A percentile compares a stretch with the other conserved stretches of the same genome.
Evolutionary conservation across 2,888 invertebrate species (phyloP).

Genomic region (Drosophila kanekoi): DNA sequence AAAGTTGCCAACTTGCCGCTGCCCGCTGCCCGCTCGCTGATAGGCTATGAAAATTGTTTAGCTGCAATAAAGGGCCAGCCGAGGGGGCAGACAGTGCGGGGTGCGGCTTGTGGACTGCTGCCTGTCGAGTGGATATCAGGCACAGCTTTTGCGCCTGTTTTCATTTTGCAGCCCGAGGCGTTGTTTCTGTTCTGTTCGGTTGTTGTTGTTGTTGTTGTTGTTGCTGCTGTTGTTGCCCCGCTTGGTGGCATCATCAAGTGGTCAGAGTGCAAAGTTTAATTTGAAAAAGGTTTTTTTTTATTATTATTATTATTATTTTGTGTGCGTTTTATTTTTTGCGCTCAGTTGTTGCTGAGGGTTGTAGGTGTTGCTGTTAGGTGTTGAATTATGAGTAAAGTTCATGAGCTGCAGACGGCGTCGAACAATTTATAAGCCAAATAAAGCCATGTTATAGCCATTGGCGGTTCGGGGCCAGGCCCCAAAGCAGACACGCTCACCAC

Average conservation of each 20-base stretch:
- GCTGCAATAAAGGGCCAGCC: constrained; percentile 72
- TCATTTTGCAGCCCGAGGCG: constrained; percentile 55
- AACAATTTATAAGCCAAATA: constrained; percentile 67
- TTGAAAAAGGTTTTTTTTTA: constrained; percentile 71
- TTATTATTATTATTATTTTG: constrained; percentile 34
- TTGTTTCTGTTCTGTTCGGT: constrained; percentile 15
- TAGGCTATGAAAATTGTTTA: constrained; percentile 80
- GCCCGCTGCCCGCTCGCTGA: constrained; percentile 49
- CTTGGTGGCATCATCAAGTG: constrained; percentile 73
- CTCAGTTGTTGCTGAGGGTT: constrained; percentile 38
- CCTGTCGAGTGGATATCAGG: constrained; percentile 59
- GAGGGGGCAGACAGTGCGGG: constrained; percentile 13
- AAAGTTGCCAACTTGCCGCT: constrained; percentile 74
- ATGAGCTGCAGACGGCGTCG: constrained; percentile 46
- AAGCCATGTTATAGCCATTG: constrained; percentile 68
- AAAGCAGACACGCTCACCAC: constrained; percentile 36
- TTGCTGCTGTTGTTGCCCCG: constrained; percentile 31
- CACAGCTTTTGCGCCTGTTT: constrained; percentile 55
- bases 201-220: constrained; percentile 13
- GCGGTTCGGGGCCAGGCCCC: constrained; percentile 47
- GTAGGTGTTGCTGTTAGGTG: constrained; percentile 71
- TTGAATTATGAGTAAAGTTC: constrained; percentile 78
- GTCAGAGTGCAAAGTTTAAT: constrained; percentile 78
- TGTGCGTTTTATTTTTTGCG: constrained; percentile 43
- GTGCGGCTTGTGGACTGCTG: neutral